Evolutionary conservation across 2,113 vertebrate genomes (phyloP), one percentile per base, ranked within the genome.

Genomic region (Cygnus atratus): DNA sequence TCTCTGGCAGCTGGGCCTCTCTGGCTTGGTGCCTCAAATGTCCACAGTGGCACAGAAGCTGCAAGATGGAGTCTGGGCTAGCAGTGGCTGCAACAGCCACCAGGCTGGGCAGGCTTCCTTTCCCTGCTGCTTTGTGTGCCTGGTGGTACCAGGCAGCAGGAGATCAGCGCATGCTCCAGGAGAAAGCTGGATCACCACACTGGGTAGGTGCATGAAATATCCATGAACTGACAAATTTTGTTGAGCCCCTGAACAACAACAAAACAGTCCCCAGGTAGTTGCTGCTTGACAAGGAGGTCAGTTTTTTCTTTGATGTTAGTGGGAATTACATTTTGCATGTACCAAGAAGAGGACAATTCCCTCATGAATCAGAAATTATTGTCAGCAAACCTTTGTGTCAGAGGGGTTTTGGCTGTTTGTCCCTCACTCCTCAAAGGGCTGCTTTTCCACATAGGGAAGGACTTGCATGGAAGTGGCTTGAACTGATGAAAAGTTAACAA

Each of bases 31-130:
- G 5, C n/a, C 31, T 26, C 20, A 43, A 54, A 7, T 46, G 19
- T 63, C 50, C 0, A 0, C 0, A 7, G 1, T 1, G 2, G 26
- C 0, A 0, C 17, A 52, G 46, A 71, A 57, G 39, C 55, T 31
- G 44, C 44, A 66, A 59, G 68, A 13, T 67, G 46, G 15, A 0
- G 11, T 44, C 62, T 35, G 37, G 50, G 74, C 35, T 33, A 25
- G 24, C 16, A 50, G 74, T 44, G 71, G 57, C 52, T 0, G 1
- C 61, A 31, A 19, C 13, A 8, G 61, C n/a, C 0, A 0, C 63
- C 50, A 63, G 54, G 57, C 62, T 33, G 52, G 41, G 13, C 12
- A 48, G 31, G 15, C 24, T 10, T 77, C 22, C 21, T 76, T 70
- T 85, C 26, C 10, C 37, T 59, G 18, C n/a, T 0, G 0, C 29